Evolutionary conservation across 1,140 invertebrate genomes (phyloP).

Genomic region (Drosophila pseudoobscura): DNA sequence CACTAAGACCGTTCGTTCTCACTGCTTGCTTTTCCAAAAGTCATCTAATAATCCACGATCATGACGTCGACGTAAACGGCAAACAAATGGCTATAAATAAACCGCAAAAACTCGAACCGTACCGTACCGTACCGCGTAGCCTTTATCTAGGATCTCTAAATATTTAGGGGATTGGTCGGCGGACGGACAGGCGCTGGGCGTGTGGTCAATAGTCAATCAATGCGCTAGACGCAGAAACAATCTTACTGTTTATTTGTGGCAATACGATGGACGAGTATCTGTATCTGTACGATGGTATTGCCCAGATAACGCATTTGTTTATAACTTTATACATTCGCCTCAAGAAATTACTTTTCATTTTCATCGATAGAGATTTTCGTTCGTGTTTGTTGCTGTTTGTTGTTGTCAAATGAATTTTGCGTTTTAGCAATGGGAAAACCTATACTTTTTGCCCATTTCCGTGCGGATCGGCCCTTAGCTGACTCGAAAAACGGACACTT

Average conservation of each 20-base stretch:
- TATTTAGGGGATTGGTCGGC: no score
- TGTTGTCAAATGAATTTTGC: conserved; percentile 44
- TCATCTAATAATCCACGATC: conserved; percentile 14
- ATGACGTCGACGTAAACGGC: conserved; percentile 22
- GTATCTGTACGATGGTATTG: conserved; percentile 1
- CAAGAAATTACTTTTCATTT: conserved; percentile 16
- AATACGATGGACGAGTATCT: background rate
- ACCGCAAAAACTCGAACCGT: no score
- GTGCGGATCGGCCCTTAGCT: no score
- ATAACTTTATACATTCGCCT: conserved; percentile 16
- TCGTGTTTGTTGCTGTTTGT: background rate
- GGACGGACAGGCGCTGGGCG: no score
- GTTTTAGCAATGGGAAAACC: conserved; percentile 13
- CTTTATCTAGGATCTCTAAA: conserved; percentile 19
- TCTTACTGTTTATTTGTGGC: conserved; percentile 5
- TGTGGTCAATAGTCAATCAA: conserved; percentile 29
- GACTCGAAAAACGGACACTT: no score
- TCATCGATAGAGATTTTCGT: no score
- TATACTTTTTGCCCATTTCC: background rate
- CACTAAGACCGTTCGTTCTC: background rate
- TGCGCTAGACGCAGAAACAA: conserved; percentile 11
- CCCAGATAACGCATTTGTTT: conserved; percentile 37
- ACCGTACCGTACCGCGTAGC: background rate
- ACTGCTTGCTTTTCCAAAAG: conserved; percentile 11
- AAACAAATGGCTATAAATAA: conserved; percentile 45